Conservation (phyloP, 2,113 vertebrate genomes). For the Lasiurus borealis region DNA sequence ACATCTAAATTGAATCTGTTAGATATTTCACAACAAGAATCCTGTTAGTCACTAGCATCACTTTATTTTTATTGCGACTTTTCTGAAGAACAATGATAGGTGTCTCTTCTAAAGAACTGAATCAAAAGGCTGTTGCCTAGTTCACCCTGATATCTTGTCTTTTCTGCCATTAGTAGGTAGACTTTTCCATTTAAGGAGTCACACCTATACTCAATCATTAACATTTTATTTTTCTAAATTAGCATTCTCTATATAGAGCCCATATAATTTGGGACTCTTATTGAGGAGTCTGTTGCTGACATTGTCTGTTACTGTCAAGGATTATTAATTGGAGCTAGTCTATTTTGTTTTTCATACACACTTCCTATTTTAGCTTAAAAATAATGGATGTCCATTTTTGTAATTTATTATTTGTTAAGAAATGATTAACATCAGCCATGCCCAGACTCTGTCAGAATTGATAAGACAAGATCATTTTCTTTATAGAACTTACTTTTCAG, state of each 20-base stretch:
- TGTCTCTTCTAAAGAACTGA: neutral
- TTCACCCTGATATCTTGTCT: constrained; percentile 47
- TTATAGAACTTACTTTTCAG: constrained; percentile 26
- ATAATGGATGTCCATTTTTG: constrained; percentile 40
- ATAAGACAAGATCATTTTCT: constrained; percentile 44
- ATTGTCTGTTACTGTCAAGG: neutral
- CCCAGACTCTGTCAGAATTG: neutral
- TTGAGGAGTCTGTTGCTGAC: neutral
- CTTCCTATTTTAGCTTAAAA: constrained; percentile 57
- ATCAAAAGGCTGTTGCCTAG: constrained; percentile 54
- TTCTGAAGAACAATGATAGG: constrained; percentile 63
- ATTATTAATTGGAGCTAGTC: neutral
- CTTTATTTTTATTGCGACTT: constrained; percentile 75
- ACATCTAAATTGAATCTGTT: constrained; percentile 68
- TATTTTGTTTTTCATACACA: constrained; percentile 36
- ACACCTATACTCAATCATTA: neutral
- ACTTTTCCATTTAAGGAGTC: constrained; percentile 9
- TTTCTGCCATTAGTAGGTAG: constrained; percentile 20
- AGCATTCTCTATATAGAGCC: constrained; percentile 13
- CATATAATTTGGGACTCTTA: neutral
- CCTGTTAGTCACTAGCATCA: constrained; percentile 37
- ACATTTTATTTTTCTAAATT: constrained; percentile 52
- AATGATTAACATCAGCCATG: constrained; percentile 9
- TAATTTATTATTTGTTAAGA: constrained; percentile 52
- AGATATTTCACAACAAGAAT: constrained; percentile 26